phyloP scores from a whole-genome alignment of 2,797 vertebrate species.

The Orestias chungarensis region DNA sequence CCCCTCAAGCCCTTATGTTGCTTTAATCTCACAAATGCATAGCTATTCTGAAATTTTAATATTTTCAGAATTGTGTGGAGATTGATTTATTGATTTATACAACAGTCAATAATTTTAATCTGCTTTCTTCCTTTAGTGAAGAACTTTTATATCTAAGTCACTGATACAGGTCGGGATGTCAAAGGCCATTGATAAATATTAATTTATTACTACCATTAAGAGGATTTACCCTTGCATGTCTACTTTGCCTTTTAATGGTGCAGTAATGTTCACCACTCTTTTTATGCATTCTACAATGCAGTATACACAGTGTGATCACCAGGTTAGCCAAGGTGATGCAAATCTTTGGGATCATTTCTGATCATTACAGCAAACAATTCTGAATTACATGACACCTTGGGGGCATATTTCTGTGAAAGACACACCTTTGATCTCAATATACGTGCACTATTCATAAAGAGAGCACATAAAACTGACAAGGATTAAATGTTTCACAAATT shows the following conservation, averaged over 20 bases:
- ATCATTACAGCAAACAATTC: not conserved
- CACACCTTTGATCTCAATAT: not conserved
- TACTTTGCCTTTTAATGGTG: not conserved
- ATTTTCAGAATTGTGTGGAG: not conserved
- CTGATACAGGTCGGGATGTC: not conserved
- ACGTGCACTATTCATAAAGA: not conserved
- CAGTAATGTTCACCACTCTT: not conserved
- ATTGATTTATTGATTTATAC: constrained; percentile 16
- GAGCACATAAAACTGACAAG: not conserved
- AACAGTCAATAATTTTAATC: not conserved
- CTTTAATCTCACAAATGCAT: constrained; percentile 36
- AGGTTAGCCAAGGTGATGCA: too few species aligned
- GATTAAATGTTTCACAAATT: not conserved
- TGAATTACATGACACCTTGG: not conserved
- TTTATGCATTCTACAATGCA: not conserved
- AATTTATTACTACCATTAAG: not conserved
- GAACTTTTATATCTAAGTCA: constrained; percentile 1
- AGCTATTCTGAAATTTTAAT: constrained; percentile 20
- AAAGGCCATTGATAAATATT: not conserved
- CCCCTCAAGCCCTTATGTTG: constrained; percentile 2
- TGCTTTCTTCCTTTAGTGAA: constrained; percentile 5
- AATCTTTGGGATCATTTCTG: not conserved
- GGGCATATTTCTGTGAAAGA: too few species aligned
- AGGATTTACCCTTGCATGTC: not conserved
- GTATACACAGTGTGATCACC: not conserved